Percentiles rank a stretch among this genome's conserved stretches.
These are phyloP conservation scores for Siniperca chuatsi DNA, from an alignment of 2,113 vertebrate genomes.

Conservation along the genomic window DNA sequence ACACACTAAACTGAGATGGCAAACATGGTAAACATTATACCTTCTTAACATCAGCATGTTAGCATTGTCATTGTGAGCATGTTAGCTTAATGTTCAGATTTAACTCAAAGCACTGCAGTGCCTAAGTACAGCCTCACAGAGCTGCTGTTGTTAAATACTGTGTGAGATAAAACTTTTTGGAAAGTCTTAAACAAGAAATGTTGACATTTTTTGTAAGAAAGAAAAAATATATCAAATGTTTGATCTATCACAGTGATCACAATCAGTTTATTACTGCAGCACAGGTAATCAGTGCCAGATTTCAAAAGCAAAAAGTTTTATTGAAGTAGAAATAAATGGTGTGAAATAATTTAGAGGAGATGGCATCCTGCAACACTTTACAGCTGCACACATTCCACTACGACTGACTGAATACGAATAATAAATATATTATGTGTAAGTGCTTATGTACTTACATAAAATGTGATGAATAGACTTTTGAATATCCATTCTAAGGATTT, in stretches of 20 bases:
- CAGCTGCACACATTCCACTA: constrained; percentile 20
- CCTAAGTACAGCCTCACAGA: neutral
- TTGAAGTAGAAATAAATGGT: constrained; percentile 1
- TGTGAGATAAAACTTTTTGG: neutral
- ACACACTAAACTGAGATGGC: neutral
- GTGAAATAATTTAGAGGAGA: neutral
- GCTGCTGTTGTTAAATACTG: neutral
- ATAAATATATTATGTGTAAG: constrained; percentile 55
- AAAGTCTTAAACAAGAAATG: neutral
- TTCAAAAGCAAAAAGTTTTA: too few species aligned
- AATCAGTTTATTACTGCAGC: neutral
- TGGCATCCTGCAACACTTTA: constrained; percentile 19
- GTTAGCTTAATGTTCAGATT: neutral
- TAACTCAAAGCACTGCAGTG: neutral
- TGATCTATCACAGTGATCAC: neutral
- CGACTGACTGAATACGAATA: constrained; percentile 34
- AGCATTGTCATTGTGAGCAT: neutral
- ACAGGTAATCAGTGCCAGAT: too few species aligned
- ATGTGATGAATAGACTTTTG: constrained; percentile 64
- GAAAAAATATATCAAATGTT: neutral
- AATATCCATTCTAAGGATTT: constrained; percentile 46
- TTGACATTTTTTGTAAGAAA: neutral
- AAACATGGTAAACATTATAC: constrained; percentile 3
- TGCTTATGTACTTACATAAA: constrained; percentile 54
- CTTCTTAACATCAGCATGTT: constrained; percentile 9